Conservation (phyloP, 2,113 vertebrate genomes). For the Sinocyclocheilus grahami region DNA sequence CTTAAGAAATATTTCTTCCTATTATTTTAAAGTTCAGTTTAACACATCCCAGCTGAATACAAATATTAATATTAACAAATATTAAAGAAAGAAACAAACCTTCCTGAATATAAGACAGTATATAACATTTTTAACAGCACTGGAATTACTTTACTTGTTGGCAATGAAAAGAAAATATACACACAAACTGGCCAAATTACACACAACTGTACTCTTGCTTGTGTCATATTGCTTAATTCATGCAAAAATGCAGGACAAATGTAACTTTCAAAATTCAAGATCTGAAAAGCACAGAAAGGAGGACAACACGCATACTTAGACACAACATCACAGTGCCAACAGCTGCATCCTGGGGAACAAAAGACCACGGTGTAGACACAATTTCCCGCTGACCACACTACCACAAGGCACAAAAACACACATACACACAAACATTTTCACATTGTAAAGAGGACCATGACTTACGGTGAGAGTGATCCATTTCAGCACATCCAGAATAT, state of each 20-base stretch:
- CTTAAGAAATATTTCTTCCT: background rate
- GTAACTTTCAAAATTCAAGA: background rate
- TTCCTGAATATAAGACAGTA: too few species aligned
- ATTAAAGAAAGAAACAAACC: background rate
- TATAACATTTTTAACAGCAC: background rate
- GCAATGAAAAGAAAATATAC: background rate
- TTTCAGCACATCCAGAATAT: background rate
- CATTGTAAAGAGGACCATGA: background rate
- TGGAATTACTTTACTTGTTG: background rate
- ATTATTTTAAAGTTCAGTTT: background rate
- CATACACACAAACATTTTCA: too few species aligned
- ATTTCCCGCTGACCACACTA: conserved; percentile 7
- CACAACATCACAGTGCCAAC: conserved; percentile 19
- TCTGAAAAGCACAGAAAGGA: background rate
- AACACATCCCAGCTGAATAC: background rate
- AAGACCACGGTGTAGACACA: conserved; percentile 38
- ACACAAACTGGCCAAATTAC: background rate
- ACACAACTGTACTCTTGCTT: background rate
- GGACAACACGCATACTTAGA: background rate
- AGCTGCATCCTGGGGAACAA: conserved; percentile 39
- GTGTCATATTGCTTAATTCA: background rate
- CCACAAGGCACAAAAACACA: conserved; percentile 29
- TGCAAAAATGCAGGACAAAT: background rate
- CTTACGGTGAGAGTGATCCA: background rate
- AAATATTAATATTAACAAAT: background rate